Base-by-base conservation (phyloP, 2,888 invertebrate species). In the Bugulina stolonifera region DNA sequence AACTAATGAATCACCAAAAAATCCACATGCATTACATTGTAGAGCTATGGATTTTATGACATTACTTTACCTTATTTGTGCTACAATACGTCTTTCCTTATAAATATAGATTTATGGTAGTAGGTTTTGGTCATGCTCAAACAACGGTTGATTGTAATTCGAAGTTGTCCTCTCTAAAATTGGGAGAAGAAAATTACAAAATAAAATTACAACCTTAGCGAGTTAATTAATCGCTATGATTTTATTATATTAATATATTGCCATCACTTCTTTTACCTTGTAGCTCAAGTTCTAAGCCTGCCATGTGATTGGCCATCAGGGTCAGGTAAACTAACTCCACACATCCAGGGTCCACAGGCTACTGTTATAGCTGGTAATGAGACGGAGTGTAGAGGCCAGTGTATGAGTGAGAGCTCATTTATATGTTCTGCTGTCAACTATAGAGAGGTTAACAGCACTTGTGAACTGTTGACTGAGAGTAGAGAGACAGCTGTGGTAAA, bases 341-440 rank as follows among this genome's bases (percentile, higher is more conserved):
- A 57, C 23, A 23, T 57, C 10, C 57, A 22, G 27, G 23, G 23
- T 25, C 3, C 5, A 18, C n/a, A 5, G 5, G 18, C 10, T 43
- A 5, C 5, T 10, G 43, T 43, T 43, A 43, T 43, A 43, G 18
- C 5, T 18, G 18, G 43, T 43, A 43, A 43, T 18, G 18, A 10
- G 18, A 18, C 43, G 18, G 43, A 43, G 10, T 43, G 43, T 43
- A 43, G 43, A 43, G 43, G 18, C 18, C 43, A 43, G 43, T 43
- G 43, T 43, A 18, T 43, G 18, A 18, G 18, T 43, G 43, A 43
- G 43, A 43, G 43, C 43, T 43, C 43, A 43, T 43, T 57, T 27
- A 25, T 64, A 5, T 64, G 64, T 64, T 27, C 27, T 25, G 64
- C 64, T 64, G 27, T 29, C 3, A 64, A 64, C 64, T 64, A 64